Conservation (phyloP, 2,113 vertebrate genomes). For the Castor canadensis region DNA sequence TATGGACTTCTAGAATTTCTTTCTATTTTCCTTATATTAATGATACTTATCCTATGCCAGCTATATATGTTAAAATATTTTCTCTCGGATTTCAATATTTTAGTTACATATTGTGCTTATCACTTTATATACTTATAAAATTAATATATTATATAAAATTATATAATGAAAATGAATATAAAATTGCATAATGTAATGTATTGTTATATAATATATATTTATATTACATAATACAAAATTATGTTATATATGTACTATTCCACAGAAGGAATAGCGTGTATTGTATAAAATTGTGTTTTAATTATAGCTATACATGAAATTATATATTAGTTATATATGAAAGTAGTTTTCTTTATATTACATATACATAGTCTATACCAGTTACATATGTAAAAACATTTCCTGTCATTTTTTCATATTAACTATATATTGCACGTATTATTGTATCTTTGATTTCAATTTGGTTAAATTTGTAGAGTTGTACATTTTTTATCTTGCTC, state of each 20-base stretch:
- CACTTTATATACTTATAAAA: neutral
- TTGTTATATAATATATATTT: too few species aligned
- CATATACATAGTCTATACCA: neutral
- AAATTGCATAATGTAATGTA: too few species aligned
- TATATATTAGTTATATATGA: neutral
- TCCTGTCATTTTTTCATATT: neutral
- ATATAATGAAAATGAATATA: too few species aligned
- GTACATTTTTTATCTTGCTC: neutral
- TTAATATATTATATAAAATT: too few species aligned
- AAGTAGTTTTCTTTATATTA: neutral
- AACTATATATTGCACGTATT: neutral
- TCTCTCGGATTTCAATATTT: neutral
- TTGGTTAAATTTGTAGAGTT: neutral
- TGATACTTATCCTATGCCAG: neutral
- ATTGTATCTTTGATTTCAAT: neutral
- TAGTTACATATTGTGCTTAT: neutral
- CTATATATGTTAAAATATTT: neutral
- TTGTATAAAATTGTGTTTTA: neutral
- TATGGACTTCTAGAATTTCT: slow-evolving; percentile 1
- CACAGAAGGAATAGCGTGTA: too few species aligned
- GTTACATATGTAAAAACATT: neutral
- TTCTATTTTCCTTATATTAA: neutral
- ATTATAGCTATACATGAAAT: neutral
- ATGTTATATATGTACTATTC: neutral
- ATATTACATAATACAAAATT: too few species aligned